These are phyloP conservation scores for Drosophila equinoxialis DNA, from an alignment of 1,140 invertebrate genomes.

Conservation along the genomic window DNA sequence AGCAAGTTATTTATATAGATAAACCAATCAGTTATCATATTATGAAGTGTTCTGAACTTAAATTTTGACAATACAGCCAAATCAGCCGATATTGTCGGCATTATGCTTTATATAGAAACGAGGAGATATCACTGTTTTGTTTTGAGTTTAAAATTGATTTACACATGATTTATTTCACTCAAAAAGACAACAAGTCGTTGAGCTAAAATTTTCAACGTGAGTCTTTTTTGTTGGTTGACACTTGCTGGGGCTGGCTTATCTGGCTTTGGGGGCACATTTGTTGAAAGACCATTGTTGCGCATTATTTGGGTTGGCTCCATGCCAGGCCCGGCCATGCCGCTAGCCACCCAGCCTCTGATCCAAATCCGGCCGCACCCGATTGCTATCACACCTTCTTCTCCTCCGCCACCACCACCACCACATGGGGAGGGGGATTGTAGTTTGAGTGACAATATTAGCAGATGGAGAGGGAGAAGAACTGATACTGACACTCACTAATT, in stretches of 20 bases:
- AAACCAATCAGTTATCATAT: no score
- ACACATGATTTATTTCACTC: slow-evolving; percentile 4
- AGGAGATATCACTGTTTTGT: no score
- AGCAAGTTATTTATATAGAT: no score
- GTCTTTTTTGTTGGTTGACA: not conserved
- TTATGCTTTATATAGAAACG: no score
- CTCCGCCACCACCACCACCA: not conserved
- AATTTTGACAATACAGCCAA: no score
- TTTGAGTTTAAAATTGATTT: no score
- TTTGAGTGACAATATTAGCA: not conserved
- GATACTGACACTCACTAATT: slow-evolving; percentile 6
- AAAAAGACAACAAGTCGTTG: slow-evolving; percentile 44
- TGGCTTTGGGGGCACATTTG: slow-evolving; percentile 12
- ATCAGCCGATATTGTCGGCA: no score
- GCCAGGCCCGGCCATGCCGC: slow-evolving; percentile 23
- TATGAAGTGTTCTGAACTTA: no score
- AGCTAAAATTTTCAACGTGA: slow-evolving; percentile 25
- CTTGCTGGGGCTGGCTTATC: slow-evolving; percentile 5
- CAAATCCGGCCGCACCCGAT: slow-evolving; percentile 2
- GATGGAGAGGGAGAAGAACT: not conserved
- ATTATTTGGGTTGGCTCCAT: slow-evolving; percentile 39
- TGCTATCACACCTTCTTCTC: not conserved
- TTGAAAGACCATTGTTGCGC: slow-evolving; percentile 47
- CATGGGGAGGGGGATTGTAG: not conserved
- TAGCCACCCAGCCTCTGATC: not conserved